A percentile compares a stretch with the other conserved stretches of the same genome.
These are phyloP conservation scores for Agrochola circellaris DNA, from an alignment of 2,888 invertebrate genomes.

Conservation along the genomic window DNA sequence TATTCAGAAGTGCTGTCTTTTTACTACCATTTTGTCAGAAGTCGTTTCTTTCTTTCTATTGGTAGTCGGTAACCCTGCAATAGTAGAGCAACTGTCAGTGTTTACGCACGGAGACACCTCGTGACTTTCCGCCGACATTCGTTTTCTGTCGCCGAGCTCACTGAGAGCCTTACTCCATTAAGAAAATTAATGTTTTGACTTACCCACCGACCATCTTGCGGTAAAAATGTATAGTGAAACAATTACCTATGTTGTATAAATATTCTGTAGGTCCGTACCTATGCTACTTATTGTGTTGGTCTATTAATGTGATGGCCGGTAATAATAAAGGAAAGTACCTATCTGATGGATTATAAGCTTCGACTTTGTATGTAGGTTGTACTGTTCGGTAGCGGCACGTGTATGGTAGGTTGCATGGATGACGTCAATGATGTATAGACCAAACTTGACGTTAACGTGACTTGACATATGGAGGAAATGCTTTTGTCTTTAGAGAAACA, in stretches of 20 bases:
- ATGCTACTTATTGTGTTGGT: conserved; percentile 21
- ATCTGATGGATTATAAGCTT: conserved; percentile 29
- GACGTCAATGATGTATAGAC: conserved; percentile 22
- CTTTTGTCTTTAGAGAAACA: background rate
- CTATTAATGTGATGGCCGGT: conserved; percentile 49
- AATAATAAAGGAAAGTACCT: conserved; percentile 34
- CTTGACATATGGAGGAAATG: background rate
- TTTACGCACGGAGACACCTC: conserved; percentile 86
- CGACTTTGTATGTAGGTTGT: conserved; percentile 28
- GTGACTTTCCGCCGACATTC: conserved; percentile 75
- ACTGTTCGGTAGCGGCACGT: conserved; percentile 32
- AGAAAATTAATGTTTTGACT: conserved; percentile 91
- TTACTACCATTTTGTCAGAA: background rate
- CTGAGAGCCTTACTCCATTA: conserved; percentile 89
- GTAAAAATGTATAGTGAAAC: conserved; percentile 69
- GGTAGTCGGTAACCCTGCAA: conserved; percentile 46
- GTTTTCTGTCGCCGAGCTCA: conserved; percentile 83
- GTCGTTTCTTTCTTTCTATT: background rate
- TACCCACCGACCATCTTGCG: conserved; percentile 75
- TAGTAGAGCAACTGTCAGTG: conserved; percentile 80
- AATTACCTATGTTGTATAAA: conserved; percentile 51
- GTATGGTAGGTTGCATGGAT: conserved; percentile 17
- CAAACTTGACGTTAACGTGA: conserved; percentile 8
- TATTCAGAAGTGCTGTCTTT: background rate
- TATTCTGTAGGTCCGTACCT: background rate